Evolutionary conservation across 1,140 invertebrate species (phyloP).

Genomic region (Asbolus verrucosus): DNA sequence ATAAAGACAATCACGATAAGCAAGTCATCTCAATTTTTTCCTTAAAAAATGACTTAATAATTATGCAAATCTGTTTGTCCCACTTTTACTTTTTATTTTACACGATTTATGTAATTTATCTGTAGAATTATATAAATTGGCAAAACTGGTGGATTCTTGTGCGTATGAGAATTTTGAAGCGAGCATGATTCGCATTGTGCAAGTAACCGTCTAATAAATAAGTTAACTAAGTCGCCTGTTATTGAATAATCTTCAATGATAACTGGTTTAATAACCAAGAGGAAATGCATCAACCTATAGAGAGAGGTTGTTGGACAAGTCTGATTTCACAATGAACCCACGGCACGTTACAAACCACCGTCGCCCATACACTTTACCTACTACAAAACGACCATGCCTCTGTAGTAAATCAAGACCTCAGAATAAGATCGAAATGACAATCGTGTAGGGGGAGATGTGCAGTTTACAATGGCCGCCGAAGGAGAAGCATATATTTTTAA

Average conservation of each 20-base stretch:
- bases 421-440: no score
- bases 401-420: no score
- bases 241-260: slow-evolving; percentile 21
- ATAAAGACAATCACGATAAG: background rate
- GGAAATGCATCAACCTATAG: slow-evolving; percentile 15
- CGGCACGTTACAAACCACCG: background rate
- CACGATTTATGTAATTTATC: slow-evolving; percentile 1
- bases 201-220: background rate
- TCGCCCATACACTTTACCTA: background rate
- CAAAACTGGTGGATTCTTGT: background rate
- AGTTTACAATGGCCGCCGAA: background rate
- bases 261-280: slow-evolving; percentile 21
- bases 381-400: no score
- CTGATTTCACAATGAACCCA: slow-evolving; percentile 36
- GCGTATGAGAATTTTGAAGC: background rate
- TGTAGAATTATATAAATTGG: no score
- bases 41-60: background rate
- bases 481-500: slow-evolving; percentile 1
- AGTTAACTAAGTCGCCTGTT: background rate
- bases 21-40: background rate
- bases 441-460: no score
- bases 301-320: slow-evolving; percentile 1
- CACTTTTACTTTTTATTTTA: slow-evolving; percentile 21
- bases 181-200: background rate
- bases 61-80: slow-evolving; percentile 9